These are phyloP conservation scores for Lydus trimaculatus DNA, from an alignment of 2,888 invertebrate species.

Conservation along the genomic window DNA sequence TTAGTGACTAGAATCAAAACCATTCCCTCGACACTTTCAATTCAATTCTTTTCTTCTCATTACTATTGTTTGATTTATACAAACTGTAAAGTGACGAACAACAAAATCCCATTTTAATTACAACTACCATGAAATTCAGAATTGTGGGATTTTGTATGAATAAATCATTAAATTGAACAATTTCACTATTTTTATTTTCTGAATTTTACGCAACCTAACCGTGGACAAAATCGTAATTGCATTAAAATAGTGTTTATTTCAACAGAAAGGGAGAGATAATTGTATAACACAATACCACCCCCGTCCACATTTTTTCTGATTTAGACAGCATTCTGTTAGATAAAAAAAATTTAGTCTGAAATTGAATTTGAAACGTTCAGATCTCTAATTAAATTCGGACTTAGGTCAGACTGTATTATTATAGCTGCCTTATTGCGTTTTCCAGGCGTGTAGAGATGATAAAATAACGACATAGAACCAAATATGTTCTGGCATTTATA, in stretches of 20 bases:
- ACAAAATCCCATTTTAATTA: slow-evolving; percentile 13
- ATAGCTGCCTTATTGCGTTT: slow-evolving; percentile 22
- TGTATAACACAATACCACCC: not conserved
- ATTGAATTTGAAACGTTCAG: not conserved
- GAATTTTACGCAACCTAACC: too few species aligned
- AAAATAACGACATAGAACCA: slow-evolving; percentile 35
- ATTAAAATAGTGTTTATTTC: not conserved
- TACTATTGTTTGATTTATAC: not conserved
- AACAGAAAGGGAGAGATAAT: too few species aligned
- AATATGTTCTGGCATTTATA: slow-evolving; percentile 39
- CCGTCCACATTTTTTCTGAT: not conserved
- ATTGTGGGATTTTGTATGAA: not conserved
- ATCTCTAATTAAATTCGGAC: slow-evolving; percentile 3
- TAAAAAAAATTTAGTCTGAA: not conserved
- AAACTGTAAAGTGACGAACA: not conserved
- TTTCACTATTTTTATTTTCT: not conserved
- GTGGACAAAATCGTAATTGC: not conserved
- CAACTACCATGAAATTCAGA: not conserved
- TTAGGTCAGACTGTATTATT: slow-evolving; percentile 15
- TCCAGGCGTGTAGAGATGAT: slow-evolving; percentile 3
- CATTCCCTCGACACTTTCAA: not conserved
- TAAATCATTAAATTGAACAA: slow-evolving; percentile 7
- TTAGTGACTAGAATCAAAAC: not conserved
- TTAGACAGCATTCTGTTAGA: not conserved
- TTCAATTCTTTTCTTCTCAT: not conserved